These are phyloP conservation scores for Macrochelys suwanniensis DNA, from an alignment of 2,797 vertebrate genomes.

Conservation along the genomic window DNA sequence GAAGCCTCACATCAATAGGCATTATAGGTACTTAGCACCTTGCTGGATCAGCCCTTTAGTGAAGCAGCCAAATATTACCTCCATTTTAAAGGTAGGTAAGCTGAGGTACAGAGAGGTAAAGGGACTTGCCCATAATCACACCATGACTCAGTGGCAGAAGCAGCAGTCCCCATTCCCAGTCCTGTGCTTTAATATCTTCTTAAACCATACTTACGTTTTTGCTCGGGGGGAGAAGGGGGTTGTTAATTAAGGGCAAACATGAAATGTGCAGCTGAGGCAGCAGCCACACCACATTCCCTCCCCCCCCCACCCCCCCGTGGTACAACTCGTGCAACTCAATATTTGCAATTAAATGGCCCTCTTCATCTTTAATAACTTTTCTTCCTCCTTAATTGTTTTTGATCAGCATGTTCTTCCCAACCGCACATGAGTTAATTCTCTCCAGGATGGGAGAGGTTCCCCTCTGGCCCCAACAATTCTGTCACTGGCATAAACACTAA, in stretches of 20 bases:
- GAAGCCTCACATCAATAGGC: not conserved
- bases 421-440: conserved; percentile 40
- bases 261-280: conserved; percentile 18
- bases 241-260: conserved; percentile 10
- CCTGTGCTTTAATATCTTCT: not conserved
- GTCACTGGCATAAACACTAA: conserved; percentile 49
- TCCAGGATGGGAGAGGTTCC: conserved; percentile 20
- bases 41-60: not conserved
- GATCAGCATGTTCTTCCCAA: conserved; percentile 61
- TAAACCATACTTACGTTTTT: not conserved
- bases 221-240: not conserved
- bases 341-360: conserved; percentile 51
- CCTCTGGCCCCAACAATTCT: conserved; percentile 34
- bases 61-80: not conserved
- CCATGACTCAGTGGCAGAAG: not conserved
- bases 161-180: not conserved
- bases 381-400: conserved; percentile 72
- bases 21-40: not conserved
- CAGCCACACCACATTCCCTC: not conserved
- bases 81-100: not conserved
- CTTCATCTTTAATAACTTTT: conserved; percentile 68
- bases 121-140: not conserved
- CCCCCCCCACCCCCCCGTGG: not conserved
- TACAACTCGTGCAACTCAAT: conserved; percentile 30
- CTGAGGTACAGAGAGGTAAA: conserved; percentile 3